Conservation (phyloP, 2,797 vertebrate genomes). For the Siniperca undulata region DNA sequence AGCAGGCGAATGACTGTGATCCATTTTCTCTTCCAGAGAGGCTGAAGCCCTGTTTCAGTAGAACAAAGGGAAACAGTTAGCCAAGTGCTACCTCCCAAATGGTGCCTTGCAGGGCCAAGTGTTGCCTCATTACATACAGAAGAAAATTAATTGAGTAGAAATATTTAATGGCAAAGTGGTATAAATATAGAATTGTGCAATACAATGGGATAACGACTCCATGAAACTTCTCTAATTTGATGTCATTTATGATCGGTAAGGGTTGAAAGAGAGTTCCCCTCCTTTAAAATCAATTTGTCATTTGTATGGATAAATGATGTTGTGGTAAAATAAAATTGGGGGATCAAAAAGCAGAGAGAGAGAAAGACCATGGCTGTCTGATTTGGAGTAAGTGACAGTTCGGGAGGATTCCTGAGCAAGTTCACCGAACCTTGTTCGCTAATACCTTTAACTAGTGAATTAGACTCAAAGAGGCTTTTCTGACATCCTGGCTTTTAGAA, state of each 20-base stretch:
- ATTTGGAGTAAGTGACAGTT: constrained; percentile 72
- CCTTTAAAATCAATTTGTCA: constrained; percentile 41
- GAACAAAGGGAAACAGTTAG: constrained; percentile 76
- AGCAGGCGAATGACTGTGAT: constrained; percentile 57
- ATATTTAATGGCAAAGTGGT: constrained; percentile 84
- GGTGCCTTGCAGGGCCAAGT: constrained; percentile 78
- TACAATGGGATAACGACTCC: constrained; percentile 72
- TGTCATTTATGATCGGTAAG: constrained; percentile 57
- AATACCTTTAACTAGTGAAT: constrained; percentile 81
- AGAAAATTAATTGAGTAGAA: constrained; percentile 85
- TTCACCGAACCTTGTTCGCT: constrained; percentile 76
- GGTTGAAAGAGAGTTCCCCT: constrained; percentile 26
- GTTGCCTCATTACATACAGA: constrained; percentile 83
- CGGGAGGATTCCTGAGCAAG: constrained; percentile 61
- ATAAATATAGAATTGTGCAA: constrained; percentile 82
- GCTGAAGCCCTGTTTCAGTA: constrained; percentile 60
- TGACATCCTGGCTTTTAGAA: constrained; percentile 64
- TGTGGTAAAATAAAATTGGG: neutral
- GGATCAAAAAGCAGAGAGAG: constrained; percentile 18
- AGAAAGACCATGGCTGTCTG: constrained; percentile 62
- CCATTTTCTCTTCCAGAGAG: constrained; percentile 72
- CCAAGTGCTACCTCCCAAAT: constrained; percentile 78
- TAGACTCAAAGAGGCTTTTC: constrained; percentile 80
- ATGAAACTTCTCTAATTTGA: constrained; percentile 69
- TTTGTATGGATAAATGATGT: constrained; percentile 53